A percentile compares a stretch with the other conserved stretches of the same genome.
These are phyloP conservation scores for Tichodroma muraria DNA, from an alignment of 2,113 vertebrate genomes.

Conservation along the genomic window DNA sequence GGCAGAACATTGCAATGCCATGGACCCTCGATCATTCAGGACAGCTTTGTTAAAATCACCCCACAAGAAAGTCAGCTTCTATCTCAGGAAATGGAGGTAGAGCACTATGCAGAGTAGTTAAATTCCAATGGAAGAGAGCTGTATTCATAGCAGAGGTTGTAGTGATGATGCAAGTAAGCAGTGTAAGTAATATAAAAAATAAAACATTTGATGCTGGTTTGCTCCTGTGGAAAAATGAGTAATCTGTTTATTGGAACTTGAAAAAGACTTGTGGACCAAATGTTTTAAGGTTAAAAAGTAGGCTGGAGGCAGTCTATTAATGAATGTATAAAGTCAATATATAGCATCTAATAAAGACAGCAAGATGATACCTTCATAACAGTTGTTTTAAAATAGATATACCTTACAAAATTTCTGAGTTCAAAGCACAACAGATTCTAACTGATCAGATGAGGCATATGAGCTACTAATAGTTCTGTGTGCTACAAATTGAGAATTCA, in stretches of 20 bases:
- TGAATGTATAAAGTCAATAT: background rate
- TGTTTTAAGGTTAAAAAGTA: background rate
- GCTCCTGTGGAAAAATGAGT: background rate
- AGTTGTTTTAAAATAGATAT: background rate
- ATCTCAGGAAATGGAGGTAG: background rate
- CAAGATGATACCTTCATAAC: background rate
- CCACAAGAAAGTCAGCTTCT: background rate
- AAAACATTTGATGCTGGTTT: background rate
- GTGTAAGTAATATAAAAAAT: fast-evolving
- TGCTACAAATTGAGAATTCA: background rate
- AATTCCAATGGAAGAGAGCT: background rate
- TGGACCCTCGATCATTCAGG: background rate
- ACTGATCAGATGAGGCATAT: background rate
- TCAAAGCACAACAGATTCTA: background rate
- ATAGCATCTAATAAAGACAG: background rate
- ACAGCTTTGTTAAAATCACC: background rate
- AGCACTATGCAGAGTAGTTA: background rate
- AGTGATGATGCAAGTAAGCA: background rate
- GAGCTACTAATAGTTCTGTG: background rate
- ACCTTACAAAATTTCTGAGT: background rate
- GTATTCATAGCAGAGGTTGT: background rate
- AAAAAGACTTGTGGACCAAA: background rate
- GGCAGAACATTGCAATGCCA: background rate
- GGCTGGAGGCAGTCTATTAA: background rate
- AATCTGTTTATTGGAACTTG: background rate